These are phyloP conservation scores for Hypotaenidia philippensis DNA, from an alignment of 2,797 vertebrate genomes.

Conservation along the genomic window DNA sequence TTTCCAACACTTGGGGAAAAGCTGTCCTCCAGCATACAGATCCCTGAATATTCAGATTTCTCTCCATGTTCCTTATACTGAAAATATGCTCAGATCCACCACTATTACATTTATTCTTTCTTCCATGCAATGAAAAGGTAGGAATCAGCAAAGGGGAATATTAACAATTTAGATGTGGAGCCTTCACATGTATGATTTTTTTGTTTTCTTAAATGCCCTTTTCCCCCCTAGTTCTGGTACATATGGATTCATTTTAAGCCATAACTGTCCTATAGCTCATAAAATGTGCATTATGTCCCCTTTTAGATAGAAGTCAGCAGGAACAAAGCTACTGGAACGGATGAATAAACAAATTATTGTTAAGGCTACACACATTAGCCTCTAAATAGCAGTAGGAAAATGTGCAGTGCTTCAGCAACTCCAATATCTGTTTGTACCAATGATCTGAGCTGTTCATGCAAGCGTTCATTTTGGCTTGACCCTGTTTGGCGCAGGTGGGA, in stretches of 20 bases:
- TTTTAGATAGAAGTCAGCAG: conserved; percentile 49
- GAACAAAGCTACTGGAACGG: conserved; percentile 21
- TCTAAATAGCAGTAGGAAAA: conserved; percentile 39
- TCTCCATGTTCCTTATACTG: background rate
- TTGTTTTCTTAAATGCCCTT: background rate
- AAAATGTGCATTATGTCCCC: background rate
- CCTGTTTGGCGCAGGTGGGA: background rate
- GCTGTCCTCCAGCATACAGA: background rate
- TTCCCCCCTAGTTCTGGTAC: background rate
- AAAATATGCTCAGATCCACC: background rate
- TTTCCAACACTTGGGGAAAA: background rate
- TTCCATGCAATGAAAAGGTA: background rate
- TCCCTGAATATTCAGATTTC: conserved; percentile 5
- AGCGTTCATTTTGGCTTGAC: background rate
- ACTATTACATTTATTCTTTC: background rate
- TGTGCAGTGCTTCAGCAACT: background rate
- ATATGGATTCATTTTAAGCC: background rate
- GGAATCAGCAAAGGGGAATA: background rate
- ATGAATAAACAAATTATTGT: conserved; percentile 62
- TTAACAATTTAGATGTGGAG: background rate
- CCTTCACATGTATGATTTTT: background rate
- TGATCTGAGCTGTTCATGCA: conserved; percentile 6
- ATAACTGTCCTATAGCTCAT: background rate
- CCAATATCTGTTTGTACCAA: background rate
- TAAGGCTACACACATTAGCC: conserved; percentile 22